Conservation (phyloP, 1,140 invertebrate genomes). For the Heliconius congener region DNA sequence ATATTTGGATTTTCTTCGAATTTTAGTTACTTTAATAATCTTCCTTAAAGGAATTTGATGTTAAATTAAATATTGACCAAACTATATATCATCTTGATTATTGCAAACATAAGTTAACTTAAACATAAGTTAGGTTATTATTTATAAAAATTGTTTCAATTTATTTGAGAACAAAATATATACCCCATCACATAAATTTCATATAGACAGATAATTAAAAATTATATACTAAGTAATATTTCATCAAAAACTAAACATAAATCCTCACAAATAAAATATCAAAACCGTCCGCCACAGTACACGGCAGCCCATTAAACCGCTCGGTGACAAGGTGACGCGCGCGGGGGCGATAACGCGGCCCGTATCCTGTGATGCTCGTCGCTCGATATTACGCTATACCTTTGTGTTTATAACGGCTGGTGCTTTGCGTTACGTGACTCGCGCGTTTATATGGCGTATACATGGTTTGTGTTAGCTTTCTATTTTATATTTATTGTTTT, state of each 20-base stretch:
- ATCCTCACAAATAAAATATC: not conserved
- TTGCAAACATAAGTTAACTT: too few species aligned
- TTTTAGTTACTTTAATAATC: too few species aligned
- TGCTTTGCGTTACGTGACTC: conserved; percentile 32
- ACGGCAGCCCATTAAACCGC: conserved; percentile 76
- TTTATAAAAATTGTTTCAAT: too few species aligned
- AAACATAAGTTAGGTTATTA: too few species aligned
- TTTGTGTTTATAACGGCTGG: conserved; percentile 52
- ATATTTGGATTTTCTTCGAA: not conserved
- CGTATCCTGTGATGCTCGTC: conserved; percentile 68
- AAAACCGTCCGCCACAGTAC: conserved; percentile 42
- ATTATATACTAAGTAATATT: too few species aligned
- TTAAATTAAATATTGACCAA: too few species aligned
- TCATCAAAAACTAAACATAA: not conserved
- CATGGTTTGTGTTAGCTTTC: not conserved
- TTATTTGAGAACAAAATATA: too few species aligned
- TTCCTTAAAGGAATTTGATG: too few species aligned
- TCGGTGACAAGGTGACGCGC: conserved; percentile 78
- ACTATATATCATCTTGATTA: too few species aligned
- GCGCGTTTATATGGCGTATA: conserved; percentile 10
- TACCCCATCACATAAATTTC: too few species aligned
- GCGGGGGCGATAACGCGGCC: conserved; percentile 69
- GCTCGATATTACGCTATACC: conserved; percentile 54
- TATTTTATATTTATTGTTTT: not conserved
- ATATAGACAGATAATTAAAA: too few species aligned